Percentiles rank a stretch among this genome's conserved stretches.
Conservation (phyloP, 1,140 invertebrate species). For the Cydia pomonella region DNA sequence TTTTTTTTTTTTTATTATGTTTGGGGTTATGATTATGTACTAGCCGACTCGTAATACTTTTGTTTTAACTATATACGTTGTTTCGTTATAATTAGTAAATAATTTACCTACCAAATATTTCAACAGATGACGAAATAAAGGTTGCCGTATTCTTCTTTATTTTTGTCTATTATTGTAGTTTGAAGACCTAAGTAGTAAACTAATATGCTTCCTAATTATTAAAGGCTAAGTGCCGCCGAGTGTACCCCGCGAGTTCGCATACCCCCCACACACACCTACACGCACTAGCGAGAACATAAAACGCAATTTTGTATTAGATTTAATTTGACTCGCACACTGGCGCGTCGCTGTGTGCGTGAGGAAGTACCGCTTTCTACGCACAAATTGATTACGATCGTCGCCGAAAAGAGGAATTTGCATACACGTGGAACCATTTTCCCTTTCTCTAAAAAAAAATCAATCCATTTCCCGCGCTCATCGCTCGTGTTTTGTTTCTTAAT, state of each 20-base stretch:
- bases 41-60: too few species aligned
- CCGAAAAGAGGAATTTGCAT: constrained; percentile 69
- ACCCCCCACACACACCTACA: constrained; percentile 67
- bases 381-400: constrained; percentile 78
- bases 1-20: too few species aligned
- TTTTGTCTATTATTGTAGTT: background rate
- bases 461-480: constrained; percentile 43
- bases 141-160: too few species aligned
- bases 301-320: constrained; percentile 81
- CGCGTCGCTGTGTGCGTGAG: constrained; percentile 52
- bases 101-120: too few species aligned
- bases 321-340: constrained; percentile 72
- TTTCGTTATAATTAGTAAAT: too few species aligned
- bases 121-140: too few species aligned
- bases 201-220: constrained; percentile 4
- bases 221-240: constrained; percentile 41
- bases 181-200: background rate
- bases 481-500: constrained; percentile 23
- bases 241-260: constrained; percentile 72
- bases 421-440: constrained; percentile 54
- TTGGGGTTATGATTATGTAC: too few species aligned
- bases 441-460: constrained; percentile 53
- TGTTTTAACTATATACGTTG: too few species aligned
- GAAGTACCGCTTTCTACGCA: constrained; percentile 72
- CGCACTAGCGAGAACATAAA: constrained; percentile 76